A percentile compares a stretch with the other conserved stretches of the same genome.
These are phyloP conservation scores for Timema podura DNA, from an alignment of 2,888 invertebrate species.

Conservation along the genomic window DNA sequence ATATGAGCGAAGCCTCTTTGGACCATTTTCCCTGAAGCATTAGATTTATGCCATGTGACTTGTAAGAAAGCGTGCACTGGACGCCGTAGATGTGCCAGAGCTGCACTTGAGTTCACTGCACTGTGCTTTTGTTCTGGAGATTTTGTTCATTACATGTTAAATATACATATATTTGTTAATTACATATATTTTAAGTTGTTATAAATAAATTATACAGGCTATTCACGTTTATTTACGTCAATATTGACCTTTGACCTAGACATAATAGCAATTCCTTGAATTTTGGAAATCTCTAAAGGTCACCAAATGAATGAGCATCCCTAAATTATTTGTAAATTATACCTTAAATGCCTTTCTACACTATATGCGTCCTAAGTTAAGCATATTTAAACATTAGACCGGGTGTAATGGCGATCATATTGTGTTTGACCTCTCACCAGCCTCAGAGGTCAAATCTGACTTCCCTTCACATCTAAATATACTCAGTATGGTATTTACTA, in stretches of 20 bases:
- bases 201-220: not conserved
- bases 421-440: not conserved
- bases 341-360: not conserved
- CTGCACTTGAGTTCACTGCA: not conserved
- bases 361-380: not conserved
- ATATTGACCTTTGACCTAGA: not conserved
- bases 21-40: conserved; percentile 9
- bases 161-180: not conserved
- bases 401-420: not conserved
- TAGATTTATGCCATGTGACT: not conserved
- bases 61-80: conserved; percentile 4
- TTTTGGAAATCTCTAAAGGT: not conserved
- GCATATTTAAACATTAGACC: not conserved
- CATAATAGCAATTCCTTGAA: not conserved
- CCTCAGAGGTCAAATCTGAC: not conserved
- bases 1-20: not conserved
- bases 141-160: not conserved
- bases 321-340: not conserved
- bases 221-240: not conserved
- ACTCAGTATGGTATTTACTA: not conserved
- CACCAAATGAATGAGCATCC: not conserved
- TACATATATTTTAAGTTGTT: not conserved
- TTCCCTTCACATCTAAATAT: not conserved
- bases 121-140: conserved; percentile 3
- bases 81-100: not conserved